phyloP scores from a whole-genome alignment of 2,113 vertebrate species.

The Talpa occidentalis region DNA sequence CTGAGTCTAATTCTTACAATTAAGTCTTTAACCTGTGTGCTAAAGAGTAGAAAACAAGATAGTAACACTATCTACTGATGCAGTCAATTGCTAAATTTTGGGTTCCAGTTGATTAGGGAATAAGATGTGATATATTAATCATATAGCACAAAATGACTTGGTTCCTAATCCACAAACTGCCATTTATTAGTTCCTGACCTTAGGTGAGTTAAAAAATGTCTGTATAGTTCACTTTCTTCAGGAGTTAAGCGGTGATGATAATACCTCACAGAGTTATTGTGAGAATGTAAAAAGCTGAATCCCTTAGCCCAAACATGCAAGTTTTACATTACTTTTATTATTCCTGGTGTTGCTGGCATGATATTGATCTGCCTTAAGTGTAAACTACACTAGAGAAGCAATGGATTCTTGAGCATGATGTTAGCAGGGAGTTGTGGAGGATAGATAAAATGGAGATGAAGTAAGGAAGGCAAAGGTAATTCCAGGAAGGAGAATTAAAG shows the following conservation, averaged over 20 bases:
- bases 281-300: slow-evolving; percentile 5
- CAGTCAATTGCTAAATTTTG: not conserved
- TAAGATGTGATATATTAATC: not conserved
- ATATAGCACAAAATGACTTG: not conserved
- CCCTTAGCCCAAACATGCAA: not conserved
- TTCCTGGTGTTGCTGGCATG: not conserved
- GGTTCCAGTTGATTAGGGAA: not conserved
- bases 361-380: not conserved
- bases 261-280: not conserved
- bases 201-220: slow-evolving; percentile 20
- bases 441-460: not conserved
- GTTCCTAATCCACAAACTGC: not conserved
- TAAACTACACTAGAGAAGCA: not conserved
- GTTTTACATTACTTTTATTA: not conserved
- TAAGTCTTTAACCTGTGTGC: not conserved
- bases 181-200: not conserved
- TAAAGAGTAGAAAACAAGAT: not conserved
- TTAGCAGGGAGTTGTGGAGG: not conserved
- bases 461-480: not conserved
- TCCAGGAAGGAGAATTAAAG: not conserved
- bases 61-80: not conserved
- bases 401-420: not conserved
- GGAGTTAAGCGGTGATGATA: not conserved
- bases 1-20: not conserved
- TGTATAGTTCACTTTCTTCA: slow-evolving; percentile 19